A percentile compares a stretch with the other conserved stretches of the same genome.
Conservation (phyloP, 2,888 invertebrate species). For the Hypomecis punctinalis region DNA sequence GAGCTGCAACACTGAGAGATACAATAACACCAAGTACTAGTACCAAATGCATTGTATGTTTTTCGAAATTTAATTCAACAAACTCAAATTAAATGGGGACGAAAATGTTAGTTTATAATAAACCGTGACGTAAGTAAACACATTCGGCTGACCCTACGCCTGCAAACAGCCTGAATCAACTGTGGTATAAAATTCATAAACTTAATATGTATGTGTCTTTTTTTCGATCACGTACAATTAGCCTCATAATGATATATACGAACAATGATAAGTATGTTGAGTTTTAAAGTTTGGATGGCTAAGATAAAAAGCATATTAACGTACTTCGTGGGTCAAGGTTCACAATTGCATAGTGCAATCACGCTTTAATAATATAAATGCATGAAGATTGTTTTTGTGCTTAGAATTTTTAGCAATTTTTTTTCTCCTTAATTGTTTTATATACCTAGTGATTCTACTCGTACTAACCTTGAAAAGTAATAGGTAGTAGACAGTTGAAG, state of each 20-base stretch:
- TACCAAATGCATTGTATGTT: conserved; percentile 23
- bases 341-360: too few relatives aligned
- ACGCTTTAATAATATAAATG: too few relatives aligned
- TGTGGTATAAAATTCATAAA: not conserved
- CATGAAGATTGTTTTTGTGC: too few relatives aligned
- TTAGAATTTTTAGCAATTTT: too few relatives aligned
- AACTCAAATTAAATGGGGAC: too few relatives aligned
- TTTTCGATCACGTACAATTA: not conserved
- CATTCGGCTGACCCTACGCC: not conserved
- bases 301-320: not conserved
- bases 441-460: too few relatives aligned
- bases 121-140: not conserved
- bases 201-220: not conserved
- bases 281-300: conserved; percentile 1
- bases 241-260: not conserved
- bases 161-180: conserved; percentile 1
- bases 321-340: too few relatives aligned
- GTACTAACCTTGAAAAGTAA: too few relatives aligned
- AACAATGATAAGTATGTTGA: not conserved
- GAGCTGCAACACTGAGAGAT: conserved; percentile 33
- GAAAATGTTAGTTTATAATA: too few relatives aligned
- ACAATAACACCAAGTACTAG: conserved; percentile 31
- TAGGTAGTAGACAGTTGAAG: too few relatives aligned
- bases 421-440: too few relatives aligned
- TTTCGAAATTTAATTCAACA: not conserved